Percentiles rank a stretch among this genome's conserved stretches.
Conservation (phyloP, 2,888 invertebrate species). For the Agrotis segetum region DNA sequence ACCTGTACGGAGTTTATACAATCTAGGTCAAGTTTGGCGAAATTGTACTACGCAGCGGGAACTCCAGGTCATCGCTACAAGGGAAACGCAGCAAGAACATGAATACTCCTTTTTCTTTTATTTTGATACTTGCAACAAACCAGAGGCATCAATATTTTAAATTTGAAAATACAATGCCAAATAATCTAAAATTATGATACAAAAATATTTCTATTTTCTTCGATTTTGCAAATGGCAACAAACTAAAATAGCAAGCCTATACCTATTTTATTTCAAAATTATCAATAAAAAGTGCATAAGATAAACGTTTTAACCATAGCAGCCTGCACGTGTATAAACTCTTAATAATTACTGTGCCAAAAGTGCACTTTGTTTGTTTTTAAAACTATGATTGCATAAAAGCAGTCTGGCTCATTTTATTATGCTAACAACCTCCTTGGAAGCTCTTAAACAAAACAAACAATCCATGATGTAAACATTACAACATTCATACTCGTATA, state of each 20-base stretch:
- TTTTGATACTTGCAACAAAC: not conserved
- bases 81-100: not conserved
- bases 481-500: slow-evolving; percentile 23
- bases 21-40: slow-evolving; percentile 31
- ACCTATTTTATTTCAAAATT: too few species aligned
- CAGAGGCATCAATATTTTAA: too few species aligned
- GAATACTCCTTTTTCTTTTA: not conserved
- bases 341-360: not conserved
- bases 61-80: not conserved
- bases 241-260: not conserved
- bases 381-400: slow-evolving; percentile 16
- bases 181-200: too few species aligned
- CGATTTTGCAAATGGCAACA: not conserved
- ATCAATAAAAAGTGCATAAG: too few species aligned
- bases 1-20: slow-evolving; percentile 10
- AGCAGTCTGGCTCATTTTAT: not conserved
- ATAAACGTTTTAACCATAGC: too few species aligned
- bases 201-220: not conserved
- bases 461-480: slow-evolving; percentile 48
- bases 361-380: slow-evolving; percentile 20
- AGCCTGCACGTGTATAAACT: too few species aligned
- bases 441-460: slow-evolving; percentile 46
- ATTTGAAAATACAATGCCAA: too few species aligned
- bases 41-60: slow-evolving; percentile 6
- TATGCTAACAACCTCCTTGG: slow-evolving; percentile 27